Evolutionary conservation across 2,888 invertebrate species (phyloP).

Genomic region (Phasia obesa): DNA sequence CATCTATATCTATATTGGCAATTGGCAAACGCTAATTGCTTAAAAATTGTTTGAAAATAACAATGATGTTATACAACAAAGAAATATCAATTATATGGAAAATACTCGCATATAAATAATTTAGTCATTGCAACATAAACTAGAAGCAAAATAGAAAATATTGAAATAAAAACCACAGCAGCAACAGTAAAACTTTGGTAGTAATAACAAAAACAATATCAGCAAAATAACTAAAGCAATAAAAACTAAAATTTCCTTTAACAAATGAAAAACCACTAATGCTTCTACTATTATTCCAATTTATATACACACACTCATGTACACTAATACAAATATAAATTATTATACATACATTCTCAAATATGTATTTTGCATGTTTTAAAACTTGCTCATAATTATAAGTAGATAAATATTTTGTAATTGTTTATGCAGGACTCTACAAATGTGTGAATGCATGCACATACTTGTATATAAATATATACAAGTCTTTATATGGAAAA

Average conservation of each 20-base stretch:
- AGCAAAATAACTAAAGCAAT: conserved; percentile 28
- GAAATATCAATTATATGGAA: conserved; percentile 29
- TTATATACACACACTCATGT: conserved; percentile 19
- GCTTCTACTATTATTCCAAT: conserved; percentile 52
- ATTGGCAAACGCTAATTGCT: conserved; percentile 63
- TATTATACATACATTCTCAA: neutral
- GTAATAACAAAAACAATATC: conserved; percentile 31
- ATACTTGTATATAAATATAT: neutral
- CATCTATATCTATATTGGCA: neutral
- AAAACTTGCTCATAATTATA: neutral
- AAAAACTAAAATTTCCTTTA: conserved; percentile 56
- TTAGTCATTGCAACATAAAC: conserved; percentile 32
- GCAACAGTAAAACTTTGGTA: conserved; percentile 24
- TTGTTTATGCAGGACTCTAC: neutral
- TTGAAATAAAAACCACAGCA: conserved; percentile 51
- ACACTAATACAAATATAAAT: neutral
- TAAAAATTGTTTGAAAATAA: conserved; percentile 59
- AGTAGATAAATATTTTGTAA: neutral
- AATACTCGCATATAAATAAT: conserved; percentile 11
- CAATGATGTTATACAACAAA: conserved; percentile 50
- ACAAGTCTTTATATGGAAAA: neutral
- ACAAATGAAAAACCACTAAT: conserved; percentile 65
- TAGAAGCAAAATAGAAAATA: conserved; percentile 20
- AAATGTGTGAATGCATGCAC: neutral
- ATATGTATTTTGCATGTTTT: neutral